phyloP scores from a whole-genome alignment of 37 sponge, comb jelly and placozoan species.

The Ephydatia muelleri region DNA sequence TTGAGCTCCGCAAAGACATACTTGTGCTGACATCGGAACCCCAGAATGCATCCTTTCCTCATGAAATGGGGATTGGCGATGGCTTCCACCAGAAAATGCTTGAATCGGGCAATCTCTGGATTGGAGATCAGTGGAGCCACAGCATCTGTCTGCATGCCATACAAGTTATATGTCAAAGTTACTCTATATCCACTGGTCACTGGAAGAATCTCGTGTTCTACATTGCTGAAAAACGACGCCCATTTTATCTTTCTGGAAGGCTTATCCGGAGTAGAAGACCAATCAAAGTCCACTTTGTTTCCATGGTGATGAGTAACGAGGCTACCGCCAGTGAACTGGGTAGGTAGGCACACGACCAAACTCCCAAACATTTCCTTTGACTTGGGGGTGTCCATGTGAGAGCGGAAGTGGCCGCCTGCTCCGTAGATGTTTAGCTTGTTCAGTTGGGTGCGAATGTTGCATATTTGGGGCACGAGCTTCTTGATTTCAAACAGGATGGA shows the following conservation, averaged over 20 bases:
- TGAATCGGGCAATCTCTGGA: not conserved
- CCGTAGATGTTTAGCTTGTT: slow-evolving; percentile 35
- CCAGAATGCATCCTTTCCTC: too few relatives aligned
- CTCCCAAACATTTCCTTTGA: slow-evolving; percentile 50
- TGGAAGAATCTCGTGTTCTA: slow-evolving; percentile 38
- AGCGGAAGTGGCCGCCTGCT: slow-evolving; percentile 22
- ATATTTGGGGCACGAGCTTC: not conserved
- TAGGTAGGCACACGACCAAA: slow-evolving; percentile 40
- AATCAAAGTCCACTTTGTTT: slow-evolving; percentile 19
- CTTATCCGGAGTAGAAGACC: slow-evolving; percentile 14
- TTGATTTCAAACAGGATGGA: slow-evolving; percentile 3
- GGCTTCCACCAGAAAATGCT: not conserved
- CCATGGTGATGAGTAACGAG: slow-evolving; percentile 26
- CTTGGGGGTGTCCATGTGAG: slow-evolving; percentile 29
- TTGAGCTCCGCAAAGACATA: slow-evolving; percentile 2
- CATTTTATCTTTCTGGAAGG: not conserved
- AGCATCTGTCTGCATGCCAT: not conserved
- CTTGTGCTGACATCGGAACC: slow-evolving; percentile 16
- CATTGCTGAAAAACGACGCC: slow-evolving; percentile 39
- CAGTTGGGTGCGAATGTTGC: slow-evolving; percentile 16
- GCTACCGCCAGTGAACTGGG: slow-evolving; percentile 28
- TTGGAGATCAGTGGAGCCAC: not conserved
- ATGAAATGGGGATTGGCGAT: slow-evolving; percentile 14
- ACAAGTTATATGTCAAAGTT: slow-evolving; percentile 46
- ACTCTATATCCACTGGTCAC: slow-evolving; percentile 26